Base-by-base conservation (phyloP, 1,140 invertebrate genomes). In the Vanessa atalanta region DNA sequence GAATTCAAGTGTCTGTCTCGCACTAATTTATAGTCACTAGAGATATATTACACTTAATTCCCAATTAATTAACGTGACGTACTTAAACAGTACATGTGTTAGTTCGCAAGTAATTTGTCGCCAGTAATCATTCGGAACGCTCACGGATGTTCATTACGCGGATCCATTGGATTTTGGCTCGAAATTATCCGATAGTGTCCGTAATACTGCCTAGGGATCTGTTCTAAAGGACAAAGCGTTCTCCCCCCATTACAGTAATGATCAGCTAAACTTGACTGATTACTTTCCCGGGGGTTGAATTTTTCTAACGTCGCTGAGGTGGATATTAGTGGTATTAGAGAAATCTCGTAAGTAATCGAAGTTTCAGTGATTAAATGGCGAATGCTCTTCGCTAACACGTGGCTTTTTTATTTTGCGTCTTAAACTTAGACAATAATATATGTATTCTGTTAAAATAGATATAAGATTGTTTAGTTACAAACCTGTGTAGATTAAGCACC, bases 241-340 rank as follows among this genome's bases (percentile, higher is more conserved):
- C 72, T 78, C 79, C 78, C 77, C 77, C 77, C 83, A 88, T 88
- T 88, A 87, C 85, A 26, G 82, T 88, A 89, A 88, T 88, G 85
- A 75, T 81, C 76, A 83, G 88, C 87, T 90, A 83, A 88, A 90
- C 86, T 88, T 88, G 88, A 90, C 86, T 86, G 88, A 90, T 90
- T 87, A 88, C 85, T 71, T 78, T 79, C 83, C 75, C 79, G 74
- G 78, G 79, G 76, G 76, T 74, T 80, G 85, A 85, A 87, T 90
- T 89, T 88, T 88, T 88, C 83, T 80, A 79, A 77, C 82, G 82
- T 83, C 86, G 75, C 79, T 75, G 63, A 77, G 67, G 68, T 81
- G 26, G 57, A 83, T 87, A 90, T 90, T 88, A 86, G 78, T 83
- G 79, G 80, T 79, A 79, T 87, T 86, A 84, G 73, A 70, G 77